These are phyloP conservation scores for Avahi laniger DNA, from an alignment of 2,797 vertebrate species.

Conservation along the genomic window DNA sequence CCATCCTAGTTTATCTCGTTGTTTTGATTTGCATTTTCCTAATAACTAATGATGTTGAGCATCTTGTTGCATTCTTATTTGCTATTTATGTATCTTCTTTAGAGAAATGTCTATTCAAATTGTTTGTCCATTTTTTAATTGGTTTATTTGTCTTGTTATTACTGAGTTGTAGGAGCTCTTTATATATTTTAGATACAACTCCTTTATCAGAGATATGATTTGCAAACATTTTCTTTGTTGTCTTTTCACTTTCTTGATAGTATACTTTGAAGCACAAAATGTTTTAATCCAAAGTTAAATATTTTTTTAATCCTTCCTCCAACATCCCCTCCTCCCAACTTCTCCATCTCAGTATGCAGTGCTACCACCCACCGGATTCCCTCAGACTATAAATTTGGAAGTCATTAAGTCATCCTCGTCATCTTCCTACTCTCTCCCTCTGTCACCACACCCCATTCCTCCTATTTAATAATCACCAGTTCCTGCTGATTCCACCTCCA, in stretches of 20 bases:
- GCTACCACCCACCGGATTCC: background rate
- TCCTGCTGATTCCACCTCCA: background rate
- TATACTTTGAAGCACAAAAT: background rate
- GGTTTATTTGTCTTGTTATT: background rate
- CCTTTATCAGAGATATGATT: background rate
- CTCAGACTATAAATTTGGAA: background rate
- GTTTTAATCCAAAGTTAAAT: slow-evolving; percentile 21
- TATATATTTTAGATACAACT: background rate
- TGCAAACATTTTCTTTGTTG: background rate
- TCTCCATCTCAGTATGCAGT: background rate
- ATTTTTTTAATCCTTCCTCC: background rate
- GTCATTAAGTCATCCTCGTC: background rate
- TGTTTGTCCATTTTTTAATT: background rate
- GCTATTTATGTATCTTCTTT: background rate
- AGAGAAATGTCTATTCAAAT: slow-evolving; percentile 14
- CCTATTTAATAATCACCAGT: background rate
- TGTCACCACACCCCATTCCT: background rate
- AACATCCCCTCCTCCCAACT: background rate
- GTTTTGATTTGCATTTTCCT: background rate
- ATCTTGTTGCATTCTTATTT: background rate
- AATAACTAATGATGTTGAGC: background rate
- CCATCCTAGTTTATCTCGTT: background rate
- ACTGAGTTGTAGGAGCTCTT: background rate
- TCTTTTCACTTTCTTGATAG: background rate
- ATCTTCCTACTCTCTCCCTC: background rate